phyloP scores from a whole-genome alignment of 2,888 invertebrate species.

The Acheta domesticus region DNA sequence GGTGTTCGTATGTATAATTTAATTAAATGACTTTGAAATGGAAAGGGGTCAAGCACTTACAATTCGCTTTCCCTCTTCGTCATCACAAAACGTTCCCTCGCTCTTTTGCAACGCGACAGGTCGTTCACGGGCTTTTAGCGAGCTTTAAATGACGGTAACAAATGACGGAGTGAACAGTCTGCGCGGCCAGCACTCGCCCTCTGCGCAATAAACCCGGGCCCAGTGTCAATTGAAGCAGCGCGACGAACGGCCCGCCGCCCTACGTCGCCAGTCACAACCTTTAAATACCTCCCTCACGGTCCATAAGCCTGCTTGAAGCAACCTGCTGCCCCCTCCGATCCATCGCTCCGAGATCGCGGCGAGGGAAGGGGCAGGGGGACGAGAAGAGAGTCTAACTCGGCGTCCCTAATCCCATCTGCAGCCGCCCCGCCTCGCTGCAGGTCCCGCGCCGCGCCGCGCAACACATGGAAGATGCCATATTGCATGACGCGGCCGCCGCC shows the following conservation, averaged over 20 bases:
- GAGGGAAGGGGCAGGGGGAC: neutral
- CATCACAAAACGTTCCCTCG: neutral
- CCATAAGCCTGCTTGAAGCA: neutral
- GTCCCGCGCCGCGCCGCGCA: conserved; percentile 21
- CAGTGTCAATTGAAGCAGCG: neutral
- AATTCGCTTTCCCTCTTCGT: neutral
- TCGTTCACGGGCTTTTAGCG: neutral
- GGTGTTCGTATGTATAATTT: no score
- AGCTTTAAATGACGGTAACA: neutral
- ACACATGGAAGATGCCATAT: conserved; percentile 32
- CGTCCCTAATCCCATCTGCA: neutral
- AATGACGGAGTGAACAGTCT: neutral
- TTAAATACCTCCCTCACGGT: conserved; percentile 18
- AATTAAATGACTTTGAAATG: neutral
- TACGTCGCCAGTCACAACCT: neutral
- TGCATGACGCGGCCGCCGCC: conserved; percentile 22
- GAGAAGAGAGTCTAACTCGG: neutral
- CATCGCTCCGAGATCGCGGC: neutral
- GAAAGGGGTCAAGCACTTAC: neutral
- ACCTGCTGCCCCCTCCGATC: neutral
- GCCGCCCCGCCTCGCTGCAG: neutral
- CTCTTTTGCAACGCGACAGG: neutral
- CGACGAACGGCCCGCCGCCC: neutral
- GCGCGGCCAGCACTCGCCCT: neutral
- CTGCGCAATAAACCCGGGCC: neutral